Conservation (phyloP, 2,888 invertebrate species). For the Itoplectis maculator region DNA sequence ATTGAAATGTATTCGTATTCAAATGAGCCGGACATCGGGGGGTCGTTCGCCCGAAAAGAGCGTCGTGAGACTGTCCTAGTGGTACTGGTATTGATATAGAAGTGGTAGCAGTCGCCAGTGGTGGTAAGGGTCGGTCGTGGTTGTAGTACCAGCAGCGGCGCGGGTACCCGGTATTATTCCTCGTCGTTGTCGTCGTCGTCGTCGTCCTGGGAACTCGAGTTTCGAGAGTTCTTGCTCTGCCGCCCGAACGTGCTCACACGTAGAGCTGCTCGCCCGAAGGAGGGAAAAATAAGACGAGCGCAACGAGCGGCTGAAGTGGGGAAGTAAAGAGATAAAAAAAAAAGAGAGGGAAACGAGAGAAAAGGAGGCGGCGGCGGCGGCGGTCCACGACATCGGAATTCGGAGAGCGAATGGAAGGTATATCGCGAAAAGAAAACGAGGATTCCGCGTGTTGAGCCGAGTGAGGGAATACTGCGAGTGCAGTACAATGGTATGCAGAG, state of each 20-base stretch:
- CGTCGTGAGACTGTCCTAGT: slow-evolving; percentile 17
- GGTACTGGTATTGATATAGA: too few relatives aligned
- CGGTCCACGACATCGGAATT: slow-evolving; percentile 68
- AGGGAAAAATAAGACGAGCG: slow-evolving; percentile 38
- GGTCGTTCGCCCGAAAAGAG: slow-evolving; percentile 45
- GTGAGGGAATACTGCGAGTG: slow-evolving; percentile 41
- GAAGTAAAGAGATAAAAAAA: slow-evolving; percentile 32
- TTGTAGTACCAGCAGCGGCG: background rate
- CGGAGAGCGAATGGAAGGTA: slow-evolving; percentile 68
- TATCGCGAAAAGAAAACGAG: slow-evolving; percentile 65
- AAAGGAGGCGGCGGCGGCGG: slow-evolving; percentile 51
- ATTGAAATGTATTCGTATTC: slow-evolving; percentile 76
- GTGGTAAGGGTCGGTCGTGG: slow-evolving; percentile 1
- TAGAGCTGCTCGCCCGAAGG: slow-evolving; percentile 15
- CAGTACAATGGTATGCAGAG: slow-evolving; percentile 27
- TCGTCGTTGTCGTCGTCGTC: background rate
- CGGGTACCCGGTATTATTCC: background rate
- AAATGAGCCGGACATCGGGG: slow-evolving; percentile 71
- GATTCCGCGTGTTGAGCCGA: slow-evolving; percentile 61
- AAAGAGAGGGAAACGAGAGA: slow-evolving; percentile 47
- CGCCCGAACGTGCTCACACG: slow-evolving; percentile 33
- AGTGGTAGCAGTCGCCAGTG: background rate
- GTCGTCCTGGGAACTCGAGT: slow-evolving; percentile 42
- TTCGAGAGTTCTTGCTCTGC: slow-evolving; percentile 50
- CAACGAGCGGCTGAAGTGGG: slow-evolving; percentile 61